Evolutionary conservation across 2,113 vertebrate genomes (phyloP).

Genomic region (Urocitellus parryii): DNA sequence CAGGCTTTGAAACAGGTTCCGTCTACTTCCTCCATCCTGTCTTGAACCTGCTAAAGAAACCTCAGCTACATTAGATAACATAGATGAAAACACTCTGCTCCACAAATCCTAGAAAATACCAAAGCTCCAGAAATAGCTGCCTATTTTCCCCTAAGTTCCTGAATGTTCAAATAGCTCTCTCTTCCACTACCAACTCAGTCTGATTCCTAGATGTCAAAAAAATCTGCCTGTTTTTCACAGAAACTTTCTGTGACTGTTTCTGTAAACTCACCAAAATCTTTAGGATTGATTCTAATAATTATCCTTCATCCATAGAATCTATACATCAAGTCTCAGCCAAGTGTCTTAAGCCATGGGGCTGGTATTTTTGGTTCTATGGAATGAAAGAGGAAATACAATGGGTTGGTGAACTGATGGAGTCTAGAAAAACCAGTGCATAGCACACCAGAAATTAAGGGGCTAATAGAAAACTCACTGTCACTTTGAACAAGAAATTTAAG

Average conservation of each 20-base stretch:
- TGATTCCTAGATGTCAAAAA: conserved; percentile 59
- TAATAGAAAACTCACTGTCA: neutral
- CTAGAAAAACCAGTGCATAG: conserved; percentile 4
- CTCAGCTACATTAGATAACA: neutral
- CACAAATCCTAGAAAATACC: conserved; percentile 58
- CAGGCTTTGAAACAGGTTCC: neutral
- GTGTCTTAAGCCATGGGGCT: neutral
- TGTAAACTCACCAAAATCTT: conserved; percentile 57
- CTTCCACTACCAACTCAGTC: neutral
- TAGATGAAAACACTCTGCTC: conserved; percentile 42
- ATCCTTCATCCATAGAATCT: neutral
- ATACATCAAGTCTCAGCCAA: neutral
- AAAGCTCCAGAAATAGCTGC: conserved; percentile 36
- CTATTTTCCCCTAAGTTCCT: conserved; percentile 62
- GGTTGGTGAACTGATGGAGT: neutral
- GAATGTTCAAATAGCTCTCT: conserved; percentile 8
- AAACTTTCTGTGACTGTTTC: conserved; percentile 52
- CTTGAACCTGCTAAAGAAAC: conserved; percentile 3
- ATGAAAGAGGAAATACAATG: neutral
- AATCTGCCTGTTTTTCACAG: conserved; percentile 44
- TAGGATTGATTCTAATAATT: neutral
- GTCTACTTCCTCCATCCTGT: neutral
- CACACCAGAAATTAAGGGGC: neutral
- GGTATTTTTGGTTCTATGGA: neutral
- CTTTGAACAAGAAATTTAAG: conserved; percentile 39